Evolutionary conservation across 2,797 vertebrate genomes (phyloP), one percentile per base, ranked within the genome.

Genomic region (Hemitrygon akajei): DNA sequence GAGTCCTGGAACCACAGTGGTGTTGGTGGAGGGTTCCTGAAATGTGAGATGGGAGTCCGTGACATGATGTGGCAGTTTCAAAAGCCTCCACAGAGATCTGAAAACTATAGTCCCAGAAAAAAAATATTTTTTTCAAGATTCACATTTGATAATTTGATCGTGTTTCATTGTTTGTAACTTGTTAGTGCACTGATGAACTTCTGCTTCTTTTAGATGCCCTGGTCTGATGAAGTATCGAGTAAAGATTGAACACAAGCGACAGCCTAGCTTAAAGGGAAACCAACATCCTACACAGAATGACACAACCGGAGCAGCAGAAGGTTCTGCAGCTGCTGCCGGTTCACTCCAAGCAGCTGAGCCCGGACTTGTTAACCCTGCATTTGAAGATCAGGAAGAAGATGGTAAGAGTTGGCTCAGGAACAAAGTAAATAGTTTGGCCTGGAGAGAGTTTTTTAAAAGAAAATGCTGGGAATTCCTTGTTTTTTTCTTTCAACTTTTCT

Each of bases 331-430:
- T 73, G 95, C 96, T 14, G 95, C 95, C 77, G 95, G 95, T 4
- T 95, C 95, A 20, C 97, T 95, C 4, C 97, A 97, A 80, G 96
- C 96, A 91, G 96, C 97, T 0, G 98, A 98, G 94, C 97, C 98
- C 1, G 98, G 98, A 0, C 95, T 98, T 94, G 97, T 98, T 89
- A 98, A 98, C 95, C 98, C 98, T 93, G 98, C 98, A 81, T 98
- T 97, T 94, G 98, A 98, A 96, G 96, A 96, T 86, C 91, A 37
- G 25, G 91, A 92, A 16, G 98, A 99, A 94, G 98, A 98, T 86
- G 98, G 98, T 98, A 96, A 95, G 96, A 93, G 27, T 93, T 93
- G n/a, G 16, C 27, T 60, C 12, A 30, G 14, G 27, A n/a, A 86
- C 30, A 16, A 60, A n/a, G 82, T 1, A n/a, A 86, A 60, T 30